Conservation (phyloP, 2,113 vertebrate genomes). For the Alectura lathami region DNA sequence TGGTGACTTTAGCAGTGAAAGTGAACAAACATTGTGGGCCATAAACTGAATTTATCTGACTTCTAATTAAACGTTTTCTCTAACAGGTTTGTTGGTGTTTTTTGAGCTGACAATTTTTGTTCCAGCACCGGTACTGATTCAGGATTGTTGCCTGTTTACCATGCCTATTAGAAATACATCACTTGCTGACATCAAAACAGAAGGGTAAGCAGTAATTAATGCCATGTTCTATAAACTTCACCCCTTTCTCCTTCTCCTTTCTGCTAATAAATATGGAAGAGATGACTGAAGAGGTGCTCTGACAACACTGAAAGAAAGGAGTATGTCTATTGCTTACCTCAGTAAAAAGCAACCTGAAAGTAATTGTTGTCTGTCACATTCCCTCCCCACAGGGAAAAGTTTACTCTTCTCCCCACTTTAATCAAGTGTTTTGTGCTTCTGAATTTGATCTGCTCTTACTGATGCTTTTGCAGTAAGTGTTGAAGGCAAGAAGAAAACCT, state of each 20-base stretch:
- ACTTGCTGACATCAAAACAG: constrained; percentile 12
- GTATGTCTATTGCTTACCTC: not conserved
- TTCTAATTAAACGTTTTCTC: constrained; percentile 28
- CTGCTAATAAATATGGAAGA: constrained; percentile 32
- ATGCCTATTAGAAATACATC: constrained; percentile 14
- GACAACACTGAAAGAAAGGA: not conserved
- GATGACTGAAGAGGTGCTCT: not conserved
- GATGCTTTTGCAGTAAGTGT: not conserved
- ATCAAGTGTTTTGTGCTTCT: constrained; percentile 16
- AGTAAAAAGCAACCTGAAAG: not conserved
- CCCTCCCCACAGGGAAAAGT: not conserved
- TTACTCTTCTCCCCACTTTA: not conserved
- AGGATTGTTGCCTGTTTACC: not conserved
- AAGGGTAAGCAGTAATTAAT: constrained; percentile 52
- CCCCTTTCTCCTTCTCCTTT: not conserved
- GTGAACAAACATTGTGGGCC: not conserved
- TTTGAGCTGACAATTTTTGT: not conserved
- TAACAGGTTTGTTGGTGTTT: not conserved
- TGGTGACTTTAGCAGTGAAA: not conserved
- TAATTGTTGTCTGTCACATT: not conserved
- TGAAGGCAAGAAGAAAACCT: not conserved
- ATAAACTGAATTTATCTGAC: constrained; percentile 33
- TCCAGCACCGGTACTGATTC: not conserved
- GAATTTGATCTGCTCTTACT: not conserved
- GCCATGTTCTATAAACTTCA: not conserved